Evolutionary conservation across 2,797 vertebrate species (phyloP), one percentile per base, ranked within the genome.

Genomic region (Chromis chromis): DNA sequence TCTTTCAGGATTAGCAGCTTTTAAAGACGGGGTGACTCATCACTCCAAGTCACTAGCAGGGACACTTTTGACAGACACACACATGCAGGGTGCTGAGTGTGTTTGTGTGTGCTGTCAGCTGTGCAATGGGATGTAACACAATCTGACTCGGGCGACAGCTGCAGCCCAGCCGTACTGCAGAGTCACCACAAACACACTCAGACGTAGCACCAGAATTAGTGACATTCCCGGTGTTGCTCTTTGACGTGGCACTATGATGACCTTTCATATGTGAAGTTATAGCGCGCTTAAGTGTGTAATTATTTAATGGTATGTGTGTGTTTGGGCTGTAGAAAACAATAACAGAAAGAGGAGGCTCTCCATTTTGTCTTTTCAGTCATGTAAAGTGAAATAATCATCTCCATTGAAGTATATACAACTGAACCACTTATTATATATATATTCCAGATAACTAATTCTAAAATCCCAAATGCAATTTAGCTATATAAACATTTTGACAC

Each of bases 61-160:
- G 17, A 67, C 50, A 67, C 70, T 16, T n/a, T 36, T 40, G 22
- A 55, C 56, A 52, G 52, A 65, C 65, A 78, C 53, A 40, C 66
- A 68, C 52, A 67, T 0, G 4, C 54, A 63, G 28, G 50, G 57
- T 27, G 65, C 65, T 48, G 67, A 61, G 49, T 59, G 78, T 77
- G 81, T 86, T 36, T 70, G 50, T 66, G 48, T 58, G 64, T 28
- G 50, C 56, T 9, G 61, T 82, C 85, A 86, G 88, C 86, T 85
- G 88, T 78, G 62, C 58, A 33, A 19, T 21, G 22, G 63, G 83
- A 84, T 75, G 87, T 90, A 93, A 94, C 88, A 62, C 70, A 74
- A 88, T 64, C 85, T 64, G 87, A 85, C 71, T 49, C 1, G 56
- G 53, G 64, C 44, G 76, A 87, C 90, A 91, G 86, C 91, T 91